Evolutionary conservation across 35 echinoderm and acorn worm species (phyloP).

Genomic region (Heliocidaris tuberculata): DNA sequence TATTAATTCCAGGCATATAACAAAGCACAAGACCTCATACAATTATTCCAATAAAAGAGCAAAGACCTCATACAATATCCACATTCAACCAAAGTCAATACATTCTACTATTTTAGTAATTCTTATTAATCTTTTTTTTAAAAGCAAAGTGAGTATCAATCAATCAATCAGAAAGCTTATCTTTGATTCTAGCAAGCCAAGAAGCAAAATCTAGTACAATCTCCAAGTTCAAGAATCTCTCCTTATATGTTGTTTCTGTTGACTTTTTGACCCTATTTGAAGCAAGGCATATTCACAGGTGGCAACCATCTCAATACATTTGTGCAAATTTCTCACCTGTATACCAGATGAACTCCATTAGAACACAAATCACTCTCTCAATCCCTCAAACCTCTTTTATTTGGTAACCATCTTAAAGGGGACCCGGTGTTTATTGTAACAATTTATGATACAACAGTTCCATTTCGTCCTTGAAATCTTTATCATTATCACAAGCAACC

Average conservation of each 20-base stretch:
- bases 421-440: no score
- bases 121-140: no score
- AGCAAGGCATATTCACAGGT: not conserved
- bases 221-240: not conserved
- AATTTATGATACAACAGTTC: no score
- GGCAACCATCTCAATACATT: not conserved
- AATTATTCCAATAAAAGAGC: no score
- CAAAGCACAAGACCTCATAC: no score
- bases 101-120: no score
- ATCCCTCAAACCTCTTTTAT: not conserved
- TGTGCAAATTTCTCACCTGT: slow-evolving; percentile 8
- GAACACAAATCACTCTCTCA: not conserved
- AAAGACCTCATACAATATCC: no score
- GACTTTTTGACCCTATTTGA: slow-evolving; percentile 2
- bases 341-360: not conserved
- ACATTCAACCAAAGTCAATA: no score
- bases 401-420: slow-evolving; percentile 2
- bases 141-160: no score
- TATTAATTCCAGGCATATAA: no score
- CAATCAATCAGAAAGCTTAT: not conserved
- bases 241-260: not conserved
- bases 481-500: no score
- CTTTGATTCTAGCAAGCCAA: not conserved
- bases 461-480: no score
- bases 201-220: not conserved